Conservation (phyloP, 2,113 vertebrate genomes). For the Oryzias melastigma region DNA sequence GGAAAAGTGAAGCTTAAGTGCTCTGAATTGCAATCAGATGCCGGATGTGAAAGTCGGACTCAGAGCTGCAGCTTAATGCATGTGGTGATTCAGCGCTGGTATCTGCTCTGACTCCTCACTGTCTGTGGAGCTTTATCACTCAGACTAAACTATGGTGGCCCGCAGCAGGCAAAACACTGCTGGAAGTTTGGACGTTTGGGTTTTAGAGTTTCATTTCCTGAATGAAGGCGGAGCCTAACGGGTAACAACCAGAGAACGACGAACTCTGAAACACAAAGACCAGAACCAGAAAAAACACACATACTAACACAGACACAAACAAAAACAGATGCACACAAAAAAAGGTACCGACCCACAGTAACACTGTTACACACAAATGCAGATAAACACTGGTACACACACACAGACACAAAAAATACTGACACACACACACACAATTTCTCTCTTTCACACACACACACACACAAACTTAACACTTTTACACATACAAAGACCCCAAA, state of each 20-base stretch:
- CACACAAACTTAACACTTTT: too few relatives aligned
- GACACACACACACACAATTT: too few relatives aligned
- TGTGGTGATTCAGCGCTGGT: not conserved
- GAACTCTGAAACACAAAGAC: slow-evolving; percentile 26
- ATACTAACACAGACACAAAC: too few relatives aligned
- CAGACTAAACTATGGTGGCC: not conserved
- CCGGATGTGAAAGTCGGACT: not conserved
- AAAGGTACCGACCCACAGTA: too few relatives aligned
- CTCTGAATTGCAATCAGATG: not conserved
- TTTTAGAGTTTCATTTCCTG: slow-evolving; percentile 34
- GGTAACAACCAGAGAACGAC: not conserved
- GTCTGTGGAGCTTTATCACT: slow-evolving; percentile 6
- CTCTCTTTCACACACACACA: too few relatives aligned
- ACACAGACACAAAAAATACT: not conserved
- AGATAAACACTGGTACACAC: too few relatives aligned
- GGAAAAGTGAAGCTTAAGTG: not conserved
- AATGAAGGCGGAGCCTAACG: not conserved
- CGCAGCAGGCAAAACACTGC: not conserved
- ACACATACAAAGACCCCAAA: not conserved
- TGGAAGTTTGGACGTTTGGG: not conserved
- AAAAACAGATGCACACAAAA: too few relatives aligned
- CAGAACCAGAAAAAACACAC: too few relatives aligned
- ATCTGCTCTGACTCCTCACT: slow-evolving; percentile 4
- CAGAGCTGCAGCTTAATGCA: not conserved
- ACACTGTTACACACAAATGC: too few relatives aligned